Conservation (phyloP, 2,797 vertebrate genomes). For the Anniella stebbinsi region DNA sequence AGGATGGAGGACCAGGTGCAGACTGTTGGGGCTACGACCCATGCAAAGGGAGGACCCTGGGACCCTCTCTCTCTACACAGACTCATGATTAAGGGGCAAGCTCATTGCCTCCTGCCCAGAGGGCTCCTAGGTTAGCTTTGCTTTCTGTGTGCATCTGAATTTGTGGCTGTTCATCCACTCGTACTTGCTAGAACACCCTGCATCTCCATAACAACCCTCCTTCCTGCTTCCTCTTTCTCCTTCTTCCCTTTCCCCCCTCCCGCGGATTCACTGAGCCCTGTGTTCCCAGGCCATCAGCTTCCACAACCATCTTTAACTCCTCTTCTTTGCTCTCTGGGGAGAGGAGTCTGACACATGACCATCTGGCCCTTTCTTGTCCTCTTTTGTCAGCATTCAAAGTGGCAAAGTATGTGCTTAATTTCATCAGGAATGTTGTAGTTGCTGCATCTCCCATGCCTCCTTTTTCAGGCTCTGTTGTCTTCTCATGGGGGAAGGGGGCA, state of each 20-base stretch:
- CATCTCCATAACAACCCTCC: not conserved
- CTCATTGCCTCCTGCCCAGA: too few relatives aligned
- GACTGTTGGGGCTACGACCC: not conserved
- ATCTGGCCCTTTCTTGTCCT: conserved; percentile 47
- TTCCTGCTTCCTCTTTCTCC: not conserved
- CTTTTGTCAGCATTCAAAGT: conserved; percentile 42
- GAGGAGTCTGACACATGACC: not conserved
- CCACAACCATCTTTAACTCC: not conserved
- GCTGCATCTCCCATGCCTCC: not conserved
- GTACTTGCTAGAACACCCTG: not conserved
- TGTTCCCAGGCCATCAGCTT: not conserved
- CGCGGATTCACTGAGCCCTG: not conserved
- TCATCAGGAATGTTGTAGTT: conserved; percentile 37
- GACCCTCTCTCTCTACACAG: not conserved
- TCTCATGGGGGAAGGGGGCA: not conserved
- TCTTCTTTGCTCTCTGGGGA: conserved; percentile 21
- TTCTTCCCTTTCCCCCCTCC: not conserved
- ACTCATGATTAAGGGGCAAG: not conserved
- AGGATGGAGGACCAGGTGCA: not conserved
- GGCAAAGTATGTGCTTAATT: conserved; percentile 62
- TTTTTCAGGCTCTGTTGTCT: not conserved
- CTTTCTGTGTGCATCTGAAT: not conserved
- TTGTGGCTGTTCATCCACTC: not conserved
- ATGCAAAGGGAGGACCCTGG: not conserved
- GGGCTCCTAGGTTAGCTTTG: not conserved